Conservation (phyloP, 2,888 invertebrate genomes). For the Notodonta dromedarius region DNA sequence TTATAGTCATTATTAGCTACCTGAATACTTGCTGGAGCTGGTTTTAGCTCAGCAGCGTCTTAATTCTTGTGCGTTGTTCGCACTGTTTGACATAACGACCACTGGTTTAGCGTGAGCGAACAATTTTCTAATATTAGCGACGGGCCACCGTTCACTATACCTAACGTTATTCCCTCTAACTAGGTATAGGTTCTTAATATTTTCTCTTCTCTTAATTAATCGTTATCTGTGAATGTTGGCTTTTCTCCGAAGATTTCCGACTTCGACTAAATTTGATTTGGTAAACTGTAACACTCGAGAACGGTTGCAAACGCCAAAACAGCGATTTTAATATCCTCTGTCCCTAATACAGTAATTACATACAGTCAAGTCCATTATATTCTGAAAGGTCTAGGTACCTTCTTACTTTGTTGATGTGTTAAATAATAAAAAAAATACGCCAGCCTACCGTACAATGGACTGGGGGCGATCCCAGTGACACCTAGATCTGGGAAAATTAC, state of each 20-base stretch:
- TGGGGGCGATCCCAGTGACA: no score
- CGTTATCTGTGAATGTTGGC: neutral
- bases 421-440: no score
- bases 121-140: constrained; percentile 11
- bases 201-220: constrained; percentile 7
- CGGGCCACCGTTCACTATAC: constrained; percentile 9
- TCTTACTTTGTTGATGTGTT: no score
- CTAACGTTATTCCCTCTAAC: constrained; percentile 5
- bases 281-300: no score
- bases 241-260: neutral
- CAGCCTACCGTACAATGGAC: no score
- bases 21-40: neutral
- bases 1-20: constrained; percentile 10
- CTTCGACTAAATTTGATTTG: no score
- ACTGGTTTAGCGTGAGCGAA: constrained; percentile 12
- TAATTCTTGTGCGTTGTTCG: constrained; percentile 2
- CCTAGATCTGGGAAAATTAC: no score
- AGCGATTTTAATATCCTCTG: no score
- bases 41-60: neutral
- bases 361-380: no score
- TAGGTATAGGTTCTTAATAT: neutral
- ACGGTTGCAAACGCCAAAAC: no score
- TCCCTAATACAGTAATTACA: no score
- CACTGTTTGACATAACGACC: constrained; percentile 9
- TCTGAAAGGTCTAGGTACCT: no score